Evolutionary conservation across 2,888 invertebrate genomes (phyloP).

Genomic region (Pandemis heparana): DNA sequence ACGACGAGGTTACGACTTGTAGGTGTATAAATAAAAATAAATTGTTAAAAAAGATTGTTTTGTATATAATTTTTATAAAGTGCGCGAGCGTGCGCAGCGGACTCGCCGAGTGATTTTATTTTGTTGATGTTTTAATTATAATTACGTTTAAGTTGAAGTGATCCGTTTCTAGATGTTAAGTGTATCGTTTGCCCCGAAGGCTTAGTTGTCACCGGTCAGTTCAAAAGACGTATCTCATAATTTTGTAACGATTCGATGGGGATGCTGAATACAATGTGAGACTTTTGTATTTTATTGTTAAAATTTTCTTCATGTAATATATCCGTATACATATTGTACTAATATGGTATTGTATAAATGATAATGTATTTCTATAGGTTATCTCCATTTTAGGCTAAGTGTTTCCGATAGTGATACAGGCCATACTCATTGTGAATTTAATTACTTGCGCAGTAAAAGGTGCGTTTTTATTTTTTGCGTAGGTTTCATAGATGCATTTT

Average conservation of each 20-base stretch:
- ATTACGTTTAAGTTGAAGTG: conserved; percentile 51
- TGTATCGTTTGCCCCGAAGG: conserved; percentile 55
- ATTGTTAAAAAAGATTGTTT: conserved; percentile 74
- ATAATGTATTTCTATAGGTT: conserved; percentile 69
- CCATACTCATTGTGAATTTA: conserved; percentile 81
- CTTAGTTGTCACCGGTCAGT: conserved; percentile 64
- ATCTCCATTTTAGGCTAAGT: conserved; percentile 69
- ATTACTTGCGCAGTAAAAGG: conserved; percentile 67
- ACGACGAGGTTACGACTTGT: conserved; percentile 57
- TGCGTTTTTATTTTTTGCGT: conserved; percentile 63
- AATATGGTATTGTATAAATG: conserved; percentile 71
- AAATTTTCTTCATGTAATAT: conserved; percentile 70
- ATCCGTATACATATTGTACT: conserved; percentile 69
- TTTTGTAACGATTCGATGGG: conserved; percentile 37
- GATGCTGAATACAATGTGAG: conserved; percentile 34
- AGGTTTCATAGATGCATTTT: conserved; percentile 56
- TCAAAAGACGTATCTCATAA: conserved; percentile 57
- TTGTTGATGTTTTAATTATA: conserved; percentile 62
- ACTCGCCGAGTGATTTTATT: conserved; percentile 55
- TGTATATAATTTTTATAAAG: conserved; percentile 72
- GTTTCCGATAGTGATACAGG: conserved; percentile 76
- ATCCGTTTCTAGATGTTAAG: conserved; percentile 62
- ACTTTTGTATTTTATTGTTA: conserved; percentile 60
- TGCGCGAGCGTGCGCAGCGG: conserved; percentile 56
- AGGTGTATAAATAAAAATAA: conserved; percentile 55